Conservation (phyloP, 2,888 invertebrate species). For the Synanthedon tipuliformis region DNA sequence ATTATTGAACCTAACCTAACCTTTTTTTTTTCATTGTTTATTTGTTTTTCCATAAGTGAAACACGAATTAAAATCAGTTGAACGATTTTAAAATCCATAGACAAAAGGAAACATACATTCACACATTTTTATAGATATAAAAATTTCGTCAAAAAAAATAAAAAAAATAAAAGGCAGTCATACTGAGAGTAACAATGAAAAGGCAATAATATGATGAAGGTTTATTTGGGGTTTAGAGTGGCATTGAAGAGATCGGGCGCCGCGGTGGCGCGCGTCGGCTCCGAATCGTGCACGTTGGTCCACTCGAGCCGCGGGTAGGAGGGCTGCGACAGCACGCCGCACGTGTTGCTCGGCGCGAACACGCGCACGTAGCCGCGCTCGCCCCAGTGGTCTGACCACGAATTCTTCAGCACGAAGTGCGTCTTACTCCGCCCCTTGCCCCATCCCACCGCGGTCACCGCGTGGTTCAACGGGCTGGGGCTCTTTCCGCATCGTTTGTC, state of each 20-base stretch:
- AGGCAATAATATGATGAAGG: no score
- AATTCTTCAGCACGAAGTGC: slow-evolving; percentile 54
- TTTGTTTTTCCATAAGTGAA: no score
- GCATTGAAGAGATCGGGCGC: slow-evolving; percentile 1
- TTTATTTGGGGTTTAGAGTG: no score
- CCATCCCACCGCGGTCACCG: slow-evolving; percentile 54
- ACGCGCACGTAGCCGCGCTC: slow-evolving; percentile 40
- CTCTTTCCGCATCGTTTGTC: slow-evolving; percentile 38
- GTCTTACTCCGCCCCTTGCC: slow-evolving; percentile 25
- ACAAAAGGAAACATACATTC: no score
- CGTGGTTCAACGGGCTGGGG: slow-evolving; percentile 29
- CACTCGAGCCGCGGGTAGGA: slow-evolving; percentile 36
- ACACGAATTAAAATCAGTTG: no score
- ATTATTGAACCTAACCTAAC: no score
- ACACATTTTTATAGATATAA: no score
- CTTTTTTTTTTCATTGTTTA: no score
- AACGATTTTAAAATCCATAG: no score
- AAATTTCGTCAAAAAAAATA: no score
- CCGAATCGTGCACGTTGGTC: slow-evolving; percentile 25
- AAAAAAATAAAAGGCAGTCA: no score
- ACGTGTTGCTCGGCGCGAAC: slow-evolving; percentile 41
- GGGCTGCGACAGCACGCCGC: slow-evolving; percentile 41
- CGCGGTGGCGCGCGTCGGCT: slow-evolving; percentile 3
- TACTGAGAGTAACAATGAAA: no score
- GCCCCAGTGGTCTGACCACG: slow-evolving; percentile 43